Evolutionary conservation across 2,888 invertebrate species (phyloP).

Genomic region (Carabus problematicus): DNA sequence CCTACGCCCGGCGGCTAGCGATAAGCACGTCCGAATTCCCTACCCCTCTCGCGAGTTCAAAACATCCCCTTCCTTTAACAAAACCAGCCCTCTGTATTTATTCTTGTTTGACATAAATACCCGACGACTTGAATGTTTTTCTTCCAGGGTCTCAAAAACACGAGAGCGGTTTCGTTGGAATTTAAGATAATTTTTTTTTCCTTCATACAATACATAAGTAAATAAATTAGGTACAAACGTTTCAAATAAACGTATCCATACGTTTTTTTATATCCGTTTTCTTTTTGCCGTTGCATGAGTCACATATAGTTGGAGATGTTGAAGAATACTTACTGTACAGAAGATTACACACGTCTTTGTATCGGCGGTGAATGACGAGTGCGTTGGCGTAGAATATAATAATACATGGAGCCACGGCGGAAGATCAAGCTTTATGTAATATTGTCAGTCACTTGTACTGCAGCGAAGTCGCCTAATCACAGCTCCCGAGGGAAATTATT

Average conservation of each 20-base stretch:
- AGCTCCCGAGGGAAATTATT: conserved; percentile 49
- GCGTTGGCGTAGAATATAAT: background rate
- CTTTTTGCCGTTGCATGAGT: no score
- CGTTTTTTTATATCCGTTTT: no score
- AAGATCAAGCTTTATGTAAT: conserved; percentile 49
- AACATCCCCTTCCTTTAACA: conserved; percentile 7
- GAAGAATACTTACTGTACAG: no score
- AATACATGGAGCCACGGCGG: conserved; percentile 14
- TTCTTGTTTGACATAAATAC: conserved; percentile 39
- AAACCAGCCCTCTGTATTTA: conserved; percentile 29
- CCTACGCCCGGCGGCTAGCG: conserved; percentile 50
- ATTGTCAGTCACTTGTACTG: conserved; percentile 44
- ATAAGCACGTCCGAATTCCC: conserved; percentile 46
- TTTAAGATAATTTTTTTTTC: background rate
- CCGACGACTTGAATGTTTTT: conserved; percentile 12
- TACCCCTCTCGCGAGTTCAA: background rate
- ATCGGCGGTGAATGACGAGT: no score
- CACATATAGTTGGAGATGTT: no score
- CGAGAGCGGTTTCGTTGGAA: background rate
- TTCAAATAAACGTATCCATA: no score
- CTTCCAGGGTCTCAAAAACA: conserved; percentile 1
- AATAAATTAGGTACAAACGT: no score
- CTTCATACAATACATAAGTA: no score
- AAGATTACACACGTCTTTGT: no score
- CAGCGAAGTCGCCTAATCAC: conserved; percentile 51